Conservation (phyloP, 2,113 vertebrate genomes). For the Aegithalos caudatus region DNA sequence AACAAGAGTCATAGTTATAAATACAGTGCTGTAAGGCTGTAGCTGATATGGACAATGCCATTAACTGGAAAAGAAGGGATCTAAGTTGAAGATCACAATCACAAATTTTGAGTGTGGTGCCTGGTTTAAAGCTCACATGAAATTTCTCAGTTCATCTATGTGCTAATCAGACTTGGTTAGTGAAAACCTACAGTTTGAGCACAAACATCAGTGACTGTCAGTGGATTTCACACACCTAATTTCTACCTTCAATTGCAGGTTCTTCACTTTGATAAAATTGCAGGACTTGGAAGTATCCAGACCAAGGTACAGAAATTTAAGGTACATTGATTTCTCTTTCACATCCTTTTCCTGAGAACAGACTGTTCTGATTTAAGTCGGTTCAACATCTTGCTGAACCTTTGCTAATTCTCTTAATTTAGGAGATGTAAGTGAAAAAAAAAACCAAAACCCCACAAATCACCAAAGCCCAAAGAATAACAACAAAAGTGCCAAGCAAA, state of each 20-base stretch:
- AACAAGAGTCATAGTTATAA: background rate
- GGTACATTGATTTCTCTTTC: conserved; percentile 1
- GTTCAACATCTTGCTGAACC: background rate
- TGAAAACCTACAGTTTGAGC: background rate
- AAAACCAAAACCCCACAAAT: background rate
- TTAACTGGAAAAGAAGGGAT: background rate
- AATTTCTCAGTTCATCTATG: background rate
- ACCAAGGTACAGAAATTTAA: conserved; percentile 32
- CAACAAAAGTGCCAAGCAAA: background rate
- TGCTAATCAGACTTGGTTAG: background rate
- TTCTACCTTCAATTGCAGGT: background rate
- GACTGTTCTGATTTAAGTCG: background rate
- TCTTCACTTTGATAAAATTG: conserved; percentile 50
- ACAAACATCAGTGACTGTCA: background rate
- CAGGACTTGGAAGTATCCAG: background rate
- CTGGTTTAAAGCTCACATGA: background rate
- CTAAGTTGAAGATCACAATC: background rate
- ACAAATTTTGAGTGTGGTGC: background rate
- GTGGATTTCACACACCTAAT: background rate
- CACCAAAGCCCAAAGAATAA: background rate
- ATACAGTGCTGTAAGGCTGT: background rate
- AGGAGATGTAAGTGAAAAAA: background rate
- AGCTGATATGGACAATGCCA: background rate
- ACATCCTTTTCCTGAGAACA: background rate
- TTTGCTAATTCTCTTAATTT: background rate